A percentile compares a stretch with the other conserved stretches of the same genome.
These are phyloP conservation scores for Meloe dianella DNA, from an alignment of 2,888 invertebrate species.

Conservation along the genomic window DNA sequence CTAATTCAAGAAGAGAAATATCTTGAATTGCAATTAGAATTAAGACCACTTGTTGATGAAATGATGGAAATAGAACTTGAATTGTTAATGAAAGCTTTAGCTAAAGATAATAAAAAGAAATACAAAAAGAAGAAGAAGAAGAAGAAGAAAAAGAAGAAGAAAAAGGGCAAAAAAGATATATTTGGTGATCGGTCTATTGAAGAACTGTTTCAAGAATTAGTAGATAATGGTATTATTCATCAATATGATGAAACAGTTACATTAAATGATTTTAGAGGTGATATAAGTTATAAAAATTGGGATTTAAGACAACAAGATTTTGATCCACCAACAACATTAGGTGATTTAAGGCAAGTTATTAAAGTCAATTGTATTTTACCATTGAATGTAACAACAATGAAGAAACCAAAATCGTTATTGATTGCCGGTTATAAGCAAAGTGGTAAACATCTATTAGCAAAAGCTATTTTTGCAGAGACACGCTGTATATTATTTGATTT, in stretches of 20 bases:
- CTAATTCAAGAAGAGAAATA: slow-evolving; percentile 71
- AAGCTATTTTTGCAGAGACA: slow-evolving; percentile 77
- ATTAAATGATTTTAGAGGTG: slow-evolving; percentile 73
- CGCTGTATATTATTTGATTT: slow-evolving; percentile 79
- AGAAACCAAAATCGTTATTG: slow-evolving; percentile 66
- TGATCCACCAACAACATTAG: slow-evolving; percentile 64
- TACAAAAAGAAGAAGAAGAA: slow-evolving; percentile 48
- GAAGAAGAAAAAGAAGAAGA: slow-evolving; percentile 46
- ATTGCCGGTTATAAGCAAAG: slow-evolving; percentile 73
- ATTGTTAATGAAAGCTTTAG: slow-evolving; percentile 57
- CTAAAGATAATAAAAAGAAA: slow-evolving; percentile 45
- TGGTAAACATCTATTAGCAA: slow-evolving; percentile 74
- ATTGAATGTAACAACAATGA: slow-evolving; percentile 59
- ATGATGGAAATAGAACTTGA: slow-evolving; percentile 65
- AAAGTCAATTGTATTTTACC: slow-evolving; percentile 68
- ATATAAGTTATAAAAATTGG: slow-evolving; percentile 65
- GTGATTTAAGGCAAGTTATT: slow-evolving; percentile 68
- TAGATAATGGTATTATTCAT: slow-evolving; percentile 73
- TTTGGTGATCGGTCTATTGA: slow-evolving; percentile 68
- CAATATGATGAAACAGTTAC: slow-evolving; percentile 58
- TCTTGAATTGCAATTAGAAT: slow-evolving; percentile 68
- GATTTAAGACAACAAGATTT: slow-evolving; percentile 42
- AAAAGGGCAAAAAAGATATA: slow-evolving; percentile 67
- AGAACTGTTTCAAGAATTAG: slow-evolving; percentile 75
- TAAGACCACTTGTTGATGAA: slow-evolving; percentile 74